A percentile compares a stretch with the other conserved stretches of the same genome.
These are phyloP conservation scores for Charanyca ferruginea DNA, from an alignment of 2,888 invertebrate genomes.

Conservation along the genomic window DNA sequence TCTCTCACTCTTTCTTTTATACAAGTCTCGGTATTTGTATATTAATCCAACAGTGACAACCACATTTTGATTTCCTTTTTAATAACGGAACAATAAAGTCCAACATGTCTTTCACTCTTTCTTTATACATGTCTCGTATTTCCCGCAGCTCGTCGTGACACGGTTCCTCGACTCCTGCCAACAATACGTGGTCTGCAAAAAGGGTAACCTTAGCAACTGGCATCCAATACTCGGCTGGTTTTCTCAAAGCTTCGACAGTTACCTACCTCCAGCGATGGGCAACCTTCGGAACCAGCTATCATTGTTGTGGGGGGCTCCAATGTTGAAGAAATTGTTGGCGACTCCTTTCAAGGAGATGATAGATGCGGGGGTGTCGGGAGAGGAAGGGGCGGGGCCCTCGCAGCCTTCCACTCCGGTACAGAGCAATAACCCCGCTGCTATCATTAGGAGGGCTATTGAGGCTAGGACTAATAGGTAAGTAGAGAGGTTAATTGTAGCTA, in stretches of 20 bases:
- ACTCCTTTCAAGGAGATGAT: conserved; percentile 89
- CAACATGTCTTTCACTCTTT: too few species aligned
- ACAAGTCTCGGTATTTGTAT: too few species aligned
- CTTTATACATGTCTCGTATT: not conserved
- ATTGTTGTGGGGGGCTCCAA: conserved; percentile 92
- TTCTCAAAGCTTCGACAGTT: conserved; percentile 93
- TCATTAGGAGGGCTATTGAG: conserved; percentile 87
- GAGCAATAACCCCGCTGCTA: conserved; percentile 84
- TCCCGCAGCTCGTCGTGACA: conserved; percentile 95
- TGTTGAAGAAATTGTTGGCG: conserved; percentile 84
- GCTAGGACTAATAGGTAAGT: conserved; percentile 90
- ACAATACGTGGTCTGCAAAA: conserved; percentile 97
- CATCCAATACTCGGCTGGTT: conserved; percentile 99
- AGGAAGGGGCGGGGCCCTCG: conserved; percentile 90
- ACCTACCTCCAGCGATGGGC: conserved; percentile 93
- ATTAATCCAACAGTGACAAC: too few species aligned
- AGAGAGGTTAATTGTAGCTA: not conserved
- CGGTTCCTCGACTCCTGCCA: conserved; percentile 97
- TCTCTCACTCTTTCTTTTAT: too few species aligned
- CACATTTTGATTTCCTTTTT: not conserved
- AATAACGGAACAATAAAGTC: not conserved
- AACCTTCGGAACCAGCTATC: conserved; percentile 93
- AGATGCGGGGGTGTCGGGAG: conserved; percentile 84
- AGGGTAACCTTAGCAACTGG: conserved; percentile 98
- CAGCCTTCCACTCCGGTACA: conserved; percentile 87